These are phyloP conservation scores for Notarius quadriscutis DNA, from an alignment of 2,113 vertebrate genomes.

Conservation along the genomic window DNA sequence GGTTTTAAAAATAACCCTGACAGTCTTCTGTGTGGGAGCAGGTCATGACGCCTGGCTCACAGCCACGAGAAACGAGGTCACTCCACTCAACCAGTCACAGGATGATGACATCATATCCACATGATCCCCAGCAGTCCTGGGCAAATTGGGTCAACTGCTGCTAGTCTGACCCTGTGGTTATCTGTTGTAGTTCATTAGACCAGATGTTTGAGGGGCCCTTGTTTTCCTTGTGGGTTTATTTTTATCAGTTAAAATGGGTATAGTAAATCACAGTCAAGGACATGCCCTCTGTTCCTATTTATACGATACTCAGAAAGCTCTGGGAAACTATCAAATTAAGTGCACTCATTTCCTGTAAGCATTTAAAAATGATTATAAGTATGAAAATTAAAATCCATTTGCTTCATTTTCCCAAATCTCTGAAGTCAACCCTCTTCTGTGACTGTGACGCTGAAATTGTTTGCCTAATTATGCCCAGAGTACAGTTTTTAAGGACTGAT, in stretches of 20 bases:
- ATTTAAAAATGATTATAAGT: not conserved
- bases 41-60: conserved; percentile 49
- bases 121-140: conserved; percentile 10
- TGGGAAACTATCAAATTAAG: not conserved
- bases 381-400: not conserved
- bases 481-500: not conserved
- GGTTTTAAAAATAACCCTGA: conserved; percentile 49
- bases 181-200: conserved; percentile 21
- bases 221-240: not conserved
- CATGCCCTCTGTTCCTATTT: not conserved
- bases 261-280: not conserved
- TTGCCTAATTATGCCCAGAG: not conserved
- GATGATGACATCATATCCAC: conserved; percentile 57
- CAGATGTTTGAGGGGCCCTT: not conserved
- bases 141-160: conserved; percentile 55
- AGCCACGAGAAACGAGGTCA: conserved; percentile 57
- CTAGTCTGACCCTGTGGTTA: not conserved
- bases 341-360: not conserved
- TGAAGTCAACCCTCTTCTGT: not conserved
- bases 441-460: not conserved
- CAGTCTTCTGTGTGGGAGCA: conserved; percentile 36
- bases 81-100: conserved; percentile 26
- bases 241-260: not conserved
- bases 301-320: not conserved
- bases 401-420: not conserved